phyloP scores from a whole-genome alignment of 2,888 invertebrate genomes.

The Marronus borbonicus region DNA sequence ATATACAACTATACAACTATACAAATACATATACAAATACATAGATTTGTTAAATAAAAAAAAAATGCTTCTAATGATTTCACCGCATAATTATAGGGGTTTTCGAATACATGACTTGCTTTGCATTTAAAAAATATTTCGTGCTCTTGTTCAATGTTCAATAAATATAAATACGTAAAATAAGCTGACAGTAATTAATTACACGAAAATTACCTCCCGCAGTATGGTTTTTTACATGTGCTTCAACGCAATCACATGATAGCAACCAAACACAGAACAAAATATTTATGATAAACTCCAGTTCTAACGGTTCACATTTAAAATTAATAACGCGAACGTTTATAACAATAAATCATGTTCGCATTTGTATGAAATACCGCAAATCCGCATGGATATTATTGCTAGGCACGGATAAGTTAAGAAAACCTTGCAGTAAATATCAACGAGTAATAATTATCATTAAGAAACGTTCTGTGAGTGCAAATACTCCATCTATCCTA shows the following conservation, averaged over 20 bases:
- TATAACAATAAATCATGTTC: constrained; percentile 46
- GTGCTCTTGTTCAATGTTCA: neutral
- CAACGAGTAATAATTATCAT: constrained; percentile 42
- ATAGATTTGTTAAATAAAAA: no score
- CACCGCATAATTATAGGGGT: no score
- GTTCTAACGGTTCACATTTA: constrained; percentile 30
- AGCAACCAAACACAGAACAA: constrained; percentile 30
- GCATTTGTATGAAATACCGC: constrained; percentile 43
- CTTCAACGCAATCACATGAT: constrained; percentile 38
- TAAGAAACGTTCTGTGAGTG: constrained; percentile 42
- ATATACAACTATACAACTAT: no score
- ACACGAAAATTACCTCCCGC: constrained; percentile 30
- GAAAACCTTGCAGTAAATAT: constrained; percentile 49
- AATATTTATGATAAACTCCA: constrained; percentile 43
- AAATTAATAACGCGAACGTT: constrained; percentile 42
- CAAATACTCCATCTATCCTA: constrained; percentile 15
- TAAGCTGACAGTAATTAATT: constrained; percentile 34
- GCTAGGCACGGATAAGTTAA: constrained; percentile 35
- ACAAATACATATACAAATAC: no score
- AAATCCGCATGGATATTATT: constrained; percentile 48
- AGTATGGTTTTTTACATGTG: constrained; percentile 7
- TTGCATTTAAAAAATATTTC: no score
- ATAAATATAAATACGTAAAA: constrained; percentile 18
- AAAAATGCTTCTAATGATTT: no score
- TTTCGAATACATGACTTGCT: no score